A percentile compares a stretch with the other conserved stretches of the same genome.
Conservation (phyloP, 2,888 invertebrate species). For the Athalia rosae region DNA sequence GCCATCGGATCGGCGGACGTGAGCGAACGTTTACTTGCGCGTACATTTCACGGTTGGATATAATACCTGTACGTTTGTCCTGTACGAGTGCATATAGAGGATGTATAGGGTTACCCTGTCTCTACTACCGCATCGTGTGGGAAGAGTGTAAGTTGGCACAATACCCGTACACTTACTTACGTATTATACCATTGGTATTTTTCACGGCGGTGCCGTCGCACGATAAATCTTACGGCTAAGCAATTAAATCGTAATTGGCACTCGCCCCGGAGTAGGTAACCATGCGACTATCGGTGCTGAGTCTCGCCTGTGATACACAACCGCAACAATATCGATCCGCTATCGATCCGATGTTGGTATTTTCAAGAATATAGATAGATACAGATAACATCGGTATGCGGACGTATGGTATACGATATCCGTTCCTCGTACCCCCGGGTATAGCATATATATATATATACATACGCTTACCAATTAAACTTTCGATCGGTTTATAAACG, state of each 20-base stretch:
- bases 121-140: neutral
- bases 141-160: neutral
- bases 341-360: slow-evolving; percentile 31
- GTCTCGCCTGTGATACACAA: neutral
- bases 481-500: neutral
- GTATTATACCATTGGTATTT: no score
- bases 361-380: slow-evolving; percentile 14
- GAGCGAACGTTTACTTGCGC: slow-evolving; percentile 27
- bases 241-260: slow-evolving; percentile 43
- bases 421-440: neutral
- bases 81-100: neutral
- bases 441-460: no score
- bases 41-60: neutral
- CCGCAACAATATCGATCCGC: slow-evolving; percentile 1
- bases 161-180: neutral
- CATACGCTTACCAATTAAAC: slow-evolving; percentile 16
- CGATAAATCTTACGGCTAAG: slow-evolving; percentile 30
- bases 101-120: neutral
- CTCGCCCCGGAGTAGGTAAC: neutral
- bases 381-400: neutral
- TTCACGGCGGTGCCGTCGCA: slow-evolving; percentile 28
- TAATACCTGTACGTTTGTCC: no score
- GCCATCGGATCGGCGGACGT: slow-evolving; percentile 17
- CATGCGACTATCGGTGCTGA: slow-evolving; percentile 13
- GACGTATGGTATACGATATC: neutral